Base-by-base conservation (phyloP, 2,888 invertebrate species). In the Dexiosoma caninum region DNA sequence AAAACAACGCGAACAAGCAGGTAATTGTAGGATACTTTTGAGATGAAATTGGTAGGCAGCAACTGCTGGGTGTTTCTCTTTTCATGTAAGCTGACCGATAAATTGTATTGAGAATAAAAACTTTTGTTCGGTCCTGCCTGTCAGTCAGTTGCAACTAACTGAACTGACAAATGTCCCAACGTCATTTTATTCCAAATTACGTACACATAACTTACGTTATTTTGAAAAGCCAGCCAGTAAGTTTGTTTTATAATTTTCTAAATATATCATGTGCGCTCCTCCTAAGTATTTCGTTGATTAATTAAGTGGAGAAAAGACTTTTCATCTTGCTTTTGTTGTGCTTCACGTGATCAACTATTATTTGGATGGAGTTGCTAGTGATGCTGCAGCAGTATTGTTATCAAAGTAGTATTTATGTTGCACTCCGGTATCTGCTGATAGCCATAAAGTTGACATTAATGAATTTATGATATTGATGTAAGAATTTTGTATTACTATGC, bases 391-490 rank as follows among this genome's bases (percentile, higher is more conserved):
- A 27, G 27, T 27, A 27, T 5, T 27, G 3, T 27, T 6, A 5
- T 27, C 16, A 1, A 42, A 40, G 12, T 2, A 1, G n/a, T 40
- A 19, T 30, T n/a, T 55, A 32, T 30, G 19, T 40, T 40, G 2
- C 23, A 46, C 12, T 21, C 6, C 21, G 42, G 35, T 49, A 70
- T 53, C 42, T 62, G 62, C 46, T 57, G 27, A 44, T 64, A 46
- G 49, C 40, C 40, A 70, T 64, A 64, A 51, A 57, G 40, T 62
- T 70, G 70, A 64, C 70, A 64, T 70, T 16, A 35, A 46, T 1
- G 60, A 55, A 72, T 72, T 78, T 72, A 64, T 72, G 60, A 78
- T 67, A 78, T 72, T 67, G 44, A 60, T 78, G 64, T 46, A 72
- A 60, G 59, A 60, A 70, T 69, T 76, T 69, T 37, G 46, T 46